These are phyloP conservation scores for Unio delphinus DNA, from an alignment of 2,888 invertebrate species.

Conservation along the genomic window DNA sequence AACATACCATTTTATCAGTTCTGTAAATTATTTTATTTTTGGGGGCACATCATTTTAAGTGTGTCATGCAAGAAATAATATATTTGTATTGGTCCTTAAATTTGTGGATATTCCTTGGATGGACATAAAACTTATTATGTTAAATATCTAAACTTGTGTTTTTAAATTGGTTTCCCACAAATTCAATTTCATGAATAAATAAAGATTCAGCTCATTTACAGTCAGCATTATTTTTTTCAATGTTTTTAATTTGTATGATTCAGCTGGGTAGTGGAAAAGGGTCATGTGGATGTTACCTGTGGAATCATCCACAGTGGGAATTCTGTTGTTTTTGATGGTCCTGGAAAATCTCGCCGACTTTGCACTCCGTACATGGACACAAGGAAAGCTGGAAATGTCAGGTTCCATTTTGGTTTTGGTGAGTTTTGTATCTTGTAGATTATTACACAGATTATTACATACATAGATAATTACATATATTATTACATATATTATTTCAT, in stretches of 20 bases:
- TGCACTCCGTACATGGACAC: constrained; percentile 65
- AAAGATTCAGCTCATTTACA: too few species aligned
- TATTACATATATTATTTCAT: too few species aligned
- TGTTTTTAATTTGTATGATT: constrained; percentile 1
- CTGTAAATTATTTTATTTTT: too few species aligned
- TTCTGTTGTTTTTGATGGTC: constrained; percentile 55
- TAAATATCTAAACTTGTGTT: too few species aligned
- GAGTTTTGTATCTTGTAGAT: constrained; percentile 15
- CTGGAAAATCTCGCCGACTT: constrained; percentile 53
- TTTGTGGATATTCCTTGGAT: too few species aligned
- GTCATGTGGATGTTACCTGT: constrained; percentile 57
- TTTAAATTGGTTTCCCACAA: too few species aligned
- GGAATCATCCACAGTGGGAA: constrained; percentile 57
- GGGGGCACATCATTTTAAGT: too few species aligned
- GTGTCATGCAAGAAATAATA: too few species aligned
- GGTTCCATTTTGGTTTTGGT: constrained; percentile 67
- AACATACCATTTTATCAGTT: too few species aligned
- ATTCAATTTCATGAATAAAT: too few species aligned
- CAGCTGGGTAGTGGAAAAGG: constrained; percentile 64
- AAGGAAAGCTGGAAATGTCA: constrained; percentile 55
- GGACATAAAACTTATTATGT: too few species aligned
- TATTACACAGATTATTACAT: background rate
- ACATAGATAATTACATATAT: background rate
- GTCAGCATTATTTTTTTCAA: background rate
- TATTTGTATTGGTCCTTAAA: too few species aligned